These are phyloP conservation scores for Bradypus variegatus DNA, from an alignment of 2,797 vertebrate genomes.

Conservation along the genomic window DNA sequence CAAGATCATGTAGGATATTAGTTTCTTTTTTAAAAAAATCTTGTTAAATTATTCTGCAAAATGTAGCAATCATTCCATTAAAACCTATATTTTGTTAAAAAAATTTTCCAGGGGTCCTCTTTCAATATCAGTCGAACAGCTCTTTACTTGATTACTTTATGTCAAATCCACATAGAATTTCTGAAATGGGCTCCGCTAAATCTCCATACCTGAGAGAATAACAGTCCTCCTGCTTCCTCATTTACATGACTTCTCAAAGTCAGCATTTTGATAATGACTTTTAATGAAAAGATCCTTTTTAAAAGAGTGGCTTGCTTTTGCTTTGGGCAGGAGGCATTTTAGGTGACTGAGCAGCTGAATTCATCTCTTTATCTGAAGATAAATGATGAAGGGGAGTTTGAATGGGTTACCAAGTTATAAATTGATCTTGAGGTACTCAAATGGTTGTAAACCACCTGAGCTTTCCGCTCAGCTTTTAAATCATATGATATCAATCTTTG, in stretches of 20 bases:
- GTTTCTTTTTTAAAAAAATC: background rate
- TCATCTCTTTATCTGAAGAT: constrained; percentile 55
- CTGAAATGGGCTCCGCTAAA: background rate
- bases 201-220: constrained; percentile 1
- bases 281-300: constrained; percentile 31
- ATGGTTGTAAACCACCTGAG: constrained; percentile 58
- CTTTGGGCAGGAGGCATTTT: constrained; percentile 40
- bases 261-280: constrained; percentile 53
- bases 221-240: constrained; percentile 33
- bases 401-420: constrained; percentile 63
- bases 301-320: constrained; percentile 37
- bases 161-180: constrained; percentile 1
- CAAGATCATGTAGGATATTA: background rate
- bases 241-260: constrained; percentile 43
- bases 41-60: constrained; percentile 34
- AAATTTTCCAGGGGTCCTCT: background rate
- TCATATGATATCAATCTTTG: constrained; percentile 63
- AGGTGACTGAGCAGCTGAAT: constrained; percentile 38
- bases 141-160: constrained; percentile 33
- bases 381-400: constrained; percentile 60
- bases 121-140: constrained; percentile 17
- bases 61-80: background rate
- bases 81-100: constrained; percentile 12
- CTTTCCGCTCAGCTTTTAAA: constrained; percentile 66
- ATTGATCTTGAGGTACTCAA: constrained; percentile 58